Evolutionary conservation across 1,140 invertebrate species (phyloP).

Genomic region (Callitettix versicolor): DNA sequence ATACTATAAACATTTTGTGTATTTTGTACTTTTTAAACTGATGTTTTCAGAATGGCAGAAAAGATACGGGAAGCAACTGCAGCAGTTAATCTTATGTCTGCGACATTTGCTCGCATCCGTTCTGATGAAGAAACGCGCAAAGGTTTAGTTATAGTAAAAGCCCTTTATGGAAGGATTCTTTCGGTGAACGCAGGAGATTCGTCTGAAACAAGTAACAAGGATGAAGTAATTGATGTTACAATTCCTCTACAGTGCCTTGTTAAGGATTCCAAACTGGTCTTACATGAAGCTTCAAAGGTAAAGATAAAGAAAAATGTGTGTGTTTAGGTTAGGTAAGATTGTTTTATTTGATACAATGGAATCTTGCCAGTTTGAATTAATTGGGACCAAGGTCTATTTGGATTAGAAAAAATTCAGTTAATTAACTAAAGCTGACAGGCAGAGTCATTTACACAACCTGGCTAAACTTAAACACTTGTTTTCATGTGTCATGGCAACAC

Average conservation of each 20-base stretch:
- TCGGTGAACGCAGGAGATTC: background rate
- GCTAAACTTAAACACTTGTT: background rate
- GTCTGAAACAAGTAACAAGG: constrained; percentile 11
- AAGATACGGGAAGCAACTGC: constrained; percentile 72
- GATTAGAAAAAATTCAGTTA: background rate
- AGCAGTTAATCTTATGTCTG: constrained; percentile 79
- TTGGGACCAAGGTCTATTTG: too few species aligned
- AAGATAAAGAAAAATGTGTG: constrained; percentile 11
- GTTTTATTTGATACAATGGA: background rate
- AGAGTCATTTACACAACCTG: background rate
- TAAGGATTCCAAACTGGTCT: constrained; percentile 74
- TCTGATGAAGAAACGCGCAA: constrained; percentile 64
- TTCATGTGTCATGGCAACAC: too few species aligned
- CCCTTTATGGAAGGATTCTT: constrained; percentile 54
- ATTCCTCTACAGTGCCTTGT: constrained; percentile 88
- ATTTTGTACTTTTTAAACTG: too few species aligned
- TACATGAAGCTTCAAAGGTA: constrained; percentile 83
- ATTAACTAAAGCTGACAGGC: background rate
- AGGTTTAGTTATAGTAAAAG: constrained; percentile 77
- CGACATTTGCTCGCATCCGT: constrained; percentile 62
- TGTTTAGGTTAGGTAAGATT: background rate
- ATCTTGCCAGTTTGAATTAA: too few species aligned
- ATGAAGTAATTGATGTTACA: constrained; percentile 81
- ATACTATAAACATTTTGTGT: too few species aligned
- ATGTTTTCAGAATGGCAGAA: constrained; percentile 50